These are phyloP conservation scores for Ailuropoda melanoleuca DNA, from an alignment of 2,113 vertebrate genomes.

Conservation along the genomic window DNA sequence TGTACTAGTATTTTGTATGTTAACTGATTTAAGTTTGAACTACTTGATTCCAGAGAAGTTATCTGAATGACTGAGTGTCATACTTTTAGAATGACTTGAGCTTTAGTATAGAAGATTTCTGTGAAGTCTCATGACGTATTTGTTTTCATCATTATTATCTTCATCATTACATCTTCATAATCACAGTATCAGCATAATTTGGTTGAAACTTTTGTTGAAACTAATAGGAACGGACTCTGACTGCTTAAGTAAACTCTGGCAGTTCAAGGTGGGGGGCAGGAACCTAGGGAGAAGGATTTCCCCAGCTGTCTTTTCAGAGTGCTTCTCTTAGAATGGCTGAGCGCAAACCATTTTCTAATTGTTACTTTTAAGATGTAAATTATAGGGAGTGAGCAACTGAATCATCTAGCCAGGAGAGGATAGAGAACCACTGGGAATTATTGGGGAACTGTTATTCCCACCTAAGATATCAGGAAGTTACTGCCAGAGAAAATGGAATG, in stretches of 20 bases:
- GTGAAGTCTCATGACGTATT: neutral
- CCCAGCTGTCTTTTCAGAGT: neutral
- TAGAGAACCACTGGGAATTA: neutral
- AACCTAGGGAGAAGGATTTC: neutral
- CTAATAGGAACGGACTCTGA: neutral
- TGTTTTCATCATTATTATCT: neutral
- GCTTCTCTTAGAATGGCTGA: neutral
- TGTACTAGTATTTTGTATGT: neutral
- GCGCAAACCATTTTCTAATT: neutral
- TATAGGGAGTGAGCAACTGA: neutral
- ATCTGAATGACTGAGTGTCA: neutral
- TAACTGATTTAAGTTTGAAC: constrained; percentile 11
- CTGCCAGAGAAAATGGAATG: neutral
- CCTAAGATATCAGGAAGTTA: neutral
- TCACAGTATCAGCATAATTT: neutral
- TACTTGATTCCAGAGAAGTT: constrained; percentile 13
- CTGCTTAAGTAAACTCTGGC: neutral
- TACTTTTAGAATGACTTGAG: neutral
- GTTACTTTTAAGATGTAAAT: neutral
- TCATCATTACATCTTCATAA: neutral
- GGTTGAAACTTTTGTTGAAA: neutral
- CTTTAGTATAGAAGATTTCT: neutral
- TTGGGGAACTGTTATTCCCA: neutral
- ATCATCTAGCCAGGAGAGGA: neutral
- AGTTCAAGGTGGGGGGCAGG: neutral